Evolutionary conservation across 1,140 invertebrate genomes (phyloP), one percentile per base, ranked within the genome.

Genomic region (Campodea augens): DNA sequence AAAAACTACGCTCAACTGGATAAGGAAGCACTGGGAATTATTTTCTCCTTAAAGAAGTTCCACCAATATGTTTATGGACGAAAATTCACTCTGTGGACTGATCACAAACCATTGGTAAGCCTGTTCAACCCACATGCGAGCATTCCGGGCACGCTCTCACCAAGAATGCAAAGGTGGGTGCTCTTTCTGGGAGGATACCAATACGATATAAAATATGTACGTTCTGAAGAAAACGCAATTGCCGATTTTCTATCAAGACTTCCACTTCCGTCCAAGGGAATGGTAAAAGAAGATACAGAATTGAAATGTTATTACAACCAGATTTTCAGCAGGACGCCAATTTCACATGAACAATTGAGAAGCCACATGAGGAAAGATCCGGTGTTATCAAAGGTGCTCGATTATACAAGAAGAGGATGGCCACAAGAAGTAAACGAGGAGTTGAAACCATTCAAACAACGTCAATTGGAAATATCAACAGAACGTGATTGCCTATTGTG

Each of bases 121-220:
- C n/a, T n/a, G n/a, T n/a, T n/a, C n/a, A n/a, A n/a, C n/a, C n/a
- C n/a, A n/a, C n/a, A n/a, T n/a, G n/a, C n/a, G n/a, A n/a, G n/a
- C n/a, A n/a, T n/a, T n/a, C n/a, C n/a, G n/a, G n/a, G n/a, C n/a
- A n/a, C n/a, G n/a, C n/a, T n/a, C n/a, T n/a, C n/a, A n/a, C n/a
- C n/a, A n/a, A 36, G 62, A 36, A 19, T 65, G n/a, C 56, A 58
- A 32, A 47, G 56, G 22, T 65, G 55, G 52, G 54, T 56, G 13
- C 46, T 61, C n/a, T 51, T 59, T 36, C 50, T 66, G 36, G 46
- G 49, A 3, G 55, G 50, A 2, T 64, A 56, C 50, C 45, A 60
- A 43, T 65, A 59, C 46, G 46, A 50, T 27, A 58, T 64, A 19
- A 46, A 56, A 49, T 54, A 59, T 49, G 48, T 56, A 29, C 47